Evolutionary conservation across 2,888 invertebrate genomes (phyloP), one percentile per base, ranked within the genome.

Genomic region (Euspilapteryx auroguttella): DNA sequence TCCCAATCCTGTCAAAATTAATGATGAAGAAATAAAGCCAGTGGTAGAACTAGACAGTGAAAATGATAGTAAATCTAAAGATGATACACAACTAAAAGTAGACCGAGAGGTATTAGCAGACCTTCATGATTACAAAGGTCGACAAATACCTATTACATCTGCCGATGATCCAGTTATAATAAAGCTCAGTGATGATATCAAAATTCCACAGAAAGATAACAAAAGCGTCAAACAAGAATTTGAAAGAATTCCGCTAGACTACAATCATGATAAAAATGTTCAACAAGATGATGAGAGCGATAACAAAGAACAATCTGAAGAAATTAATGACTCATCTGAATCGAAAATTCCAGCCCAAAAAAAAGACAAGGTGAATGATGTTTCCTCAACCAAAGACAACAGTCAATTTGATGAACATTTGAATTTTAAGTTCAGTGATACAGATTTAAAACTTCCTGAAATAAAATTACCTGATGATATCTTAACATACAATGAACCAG

Each of bases 401-500:
- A n/a, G n/a, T n/a, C n/a, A 17, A 17, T 17, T 8, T 8, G 17
- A 17, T 17, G 17, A 17, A 8, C 17, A 6, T 6, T 17, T 64
- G 12, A 66, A 69, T 41, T 71, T 75, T 33, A 62, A 58, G 30
- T 65, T 76, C 32, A 39, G 68, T 13, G 36, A 49, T n/a, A 55
- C n/a, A n/a, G n/a, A n/a, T n/a, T n/a, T 77, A 31, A 61, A 62
- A 39, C 42, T 78, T 34, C 76, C 76, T 3, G 75, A 73, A 44
- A 75, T 76, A 33, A 64, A 64, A 42, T 41, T 77, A 33, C 76
- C 76, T 1, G 62, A 76, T n/a, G 65, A 68, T 34, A 54, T 76
- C 40, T 54, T 77, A 43, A 42, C 54, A 22, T 66, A 58, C 33
- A 39, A 55, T 2, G 48, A 52, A 37, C 51, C 58, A 32, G 44